These are phyloP conservation scores for Melanostigma gelatinosum DNA, from an alignment of 2,113 vertebrate species.

Conservation along the genomic window DNA sequence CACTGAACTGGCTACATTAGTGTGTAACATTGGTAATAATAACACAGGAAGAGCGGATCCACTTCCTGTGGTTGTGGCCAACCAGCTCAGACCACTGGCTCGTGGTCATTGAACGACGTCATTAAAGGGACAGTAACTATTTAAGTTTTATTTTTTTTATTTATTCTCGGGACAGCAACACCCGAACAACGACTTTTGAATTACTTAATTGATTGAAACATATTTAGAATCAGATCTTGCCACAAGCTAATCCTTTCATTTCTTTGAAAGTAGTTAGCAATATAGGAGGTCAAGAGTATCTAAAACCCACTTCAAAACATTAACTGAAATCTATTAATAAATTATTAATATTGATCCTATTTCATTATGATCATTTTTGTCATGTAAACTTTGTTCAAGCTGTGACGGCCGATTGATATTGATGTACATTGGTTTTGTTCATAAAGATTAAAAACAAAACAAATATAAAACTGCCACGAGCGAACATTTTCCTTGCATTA, in stretches of 20 bases:
- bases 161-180: background rate
- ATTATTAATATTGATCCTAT: background rate
- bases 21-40: background rate
- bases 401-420: background rate
- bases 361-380: background rate
- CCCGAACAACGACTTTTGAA: background rate
- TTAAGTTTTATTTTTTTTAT: background rate
- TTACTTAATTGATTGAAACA: too few species aligned
- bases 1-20: background rate
- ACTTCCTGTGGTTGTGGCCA: constrained; percentile 60
- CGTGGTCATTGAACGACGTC: too few species aligned
- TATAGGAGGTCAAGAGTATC: too few species aligned
- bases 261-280: background rate
- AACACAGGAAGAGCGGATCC: constrained; percentile 51
- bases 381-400: background rate
- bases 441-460: background rate
- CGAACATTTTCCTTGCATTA: background rate
- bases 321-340: background rate
- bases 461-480: background rate
- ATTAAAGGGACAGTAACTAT: constrained; percentile 49
- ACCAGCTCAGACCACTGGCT: constrained; percentile 15
- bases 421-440: background rate
- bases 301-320: background rate
- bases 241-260: background rate
- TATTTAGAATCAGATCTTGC: background rate